Conservation (phyloP, 2,113 vertebrate species). For the Microtus oregoni region DNA sequence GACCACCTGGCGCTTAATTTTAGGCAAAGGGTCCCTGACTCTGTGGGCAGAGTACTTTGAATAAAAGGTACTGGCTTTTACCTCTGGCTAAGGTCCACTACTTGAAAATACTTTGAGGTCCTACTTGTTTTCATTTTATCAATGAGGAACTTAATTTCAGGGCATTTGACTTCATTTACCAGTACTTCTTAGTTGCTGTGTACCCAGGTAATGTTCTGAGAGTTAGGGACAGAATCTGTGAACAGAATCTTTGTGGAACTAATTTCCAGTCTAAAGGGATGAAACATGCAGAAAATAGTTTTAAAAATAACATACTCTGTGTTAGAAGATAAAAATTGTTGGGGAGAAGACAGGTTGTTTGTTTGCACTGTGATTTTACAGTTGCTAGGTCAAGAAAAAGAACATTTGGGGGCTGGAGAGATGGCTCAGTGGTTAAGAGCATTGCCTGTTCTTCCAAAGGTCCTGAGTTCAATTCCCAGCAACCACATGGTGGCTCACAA, state of each 20-base stretch:
- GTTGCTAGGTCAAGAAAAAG: not conserved
- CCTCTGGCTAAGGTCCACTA: constrained; percentile 7
- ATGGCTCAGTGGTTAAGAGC: too few species aligned
- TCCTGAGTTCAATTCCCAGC: too few species aligned
- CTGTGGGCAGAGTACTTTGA: not conserved
- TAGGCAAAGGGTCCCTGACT: not conserved
- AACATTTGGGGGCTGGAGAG: too few species aligned
- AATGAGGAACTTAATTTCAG: constrained; percentile 49
- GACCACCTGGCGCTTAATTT: constrained; percentile 27
- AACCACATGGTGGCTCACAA: too few species aligned
- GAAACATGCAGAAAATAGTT: constrained; percentile 15
- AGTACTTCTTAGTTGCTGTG: constrained; percentile 8
- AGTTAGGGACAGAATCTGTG: not conserved
- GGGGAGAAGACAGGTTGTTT: not conserved
- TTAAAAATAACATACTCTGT: not conserved
- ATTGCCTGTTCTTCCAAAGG: too few species aligned
- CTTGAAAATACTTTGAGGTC: constrained; percentile 39
- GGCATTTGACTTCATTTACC: constrained; percentile 43
- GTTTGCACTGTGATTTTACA: not conserved
- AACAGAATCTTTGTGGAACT: not conserved
- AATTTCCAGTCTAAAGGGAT: not conserved
- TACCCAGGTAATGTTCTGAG: constrained; percentile 35
- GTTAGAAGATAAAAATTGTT: constrained; percentile 9
- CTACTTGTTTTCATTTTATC: constrained; percentile 31
- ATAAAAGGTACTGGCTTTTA: constrained; percentile 15